Evolutionary conservation across 2,113 vertebrate species (phyloP).

Genomic region (Fulica atra): DNA sequence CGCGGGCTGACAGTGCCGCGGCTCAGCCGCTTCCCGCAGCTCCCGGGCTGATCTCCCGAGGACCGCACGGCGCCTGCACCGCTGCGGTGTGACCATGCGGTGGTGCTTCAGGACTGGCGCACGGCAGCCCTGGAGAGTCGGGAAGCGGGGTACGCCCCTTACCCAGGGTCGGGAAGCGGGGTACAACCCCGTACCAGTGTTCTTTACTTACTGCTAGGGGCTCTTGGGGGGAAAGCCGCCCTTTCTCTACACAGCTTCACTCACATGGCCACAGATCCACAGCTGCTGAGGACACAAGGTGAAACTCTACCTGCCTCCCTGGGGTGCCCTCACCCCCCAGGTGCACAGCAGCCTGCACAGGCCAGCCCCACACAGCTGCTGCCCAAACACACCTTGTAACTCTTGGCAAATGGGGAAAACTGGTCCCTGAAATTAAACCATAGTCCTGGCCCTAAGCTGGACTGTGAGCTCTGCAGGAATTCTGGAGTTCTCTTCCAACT

Average conservation of each 20-base stretch:
- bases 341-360: fast-evolving
- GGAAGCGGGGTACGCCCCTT: too few relatives aligned
- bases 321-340: neutral
- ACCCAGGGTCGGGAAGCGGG: too few relatives aligned
- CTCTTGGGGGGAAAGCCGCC: neutral
- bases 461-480: neutral
- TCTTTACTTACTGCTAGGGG: neutral
- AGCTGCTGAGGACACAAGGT: neutral
- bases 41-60: neutral
- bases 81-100: slow-evolving; percentile 62
- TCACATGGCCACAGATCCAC: neutral
- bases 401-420: neutral
- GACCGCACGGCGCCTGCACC: slow-evolving; percentile 10
- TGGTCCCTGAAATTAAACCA: neutral
- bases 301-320: neutral
- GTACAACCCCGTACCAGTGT: too few relatives aligned
- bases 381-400: neutral
- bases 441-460: neutral
- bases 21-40: slow-evolving; percentile 31
- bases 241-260: neutral
- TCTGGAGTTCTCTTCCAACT: neutral
- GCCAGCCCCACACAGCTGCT: neutral
- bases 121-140: slow-evolving; percentile 26
- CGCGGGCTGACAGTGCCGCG: neutral
- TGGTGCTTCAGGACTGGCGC: slow-evolving; percentile 73